phyloP scores from a whole-genome alignment of 2,888 invertebrate genomes.

The Kryphioiulus occultus region DNA sequence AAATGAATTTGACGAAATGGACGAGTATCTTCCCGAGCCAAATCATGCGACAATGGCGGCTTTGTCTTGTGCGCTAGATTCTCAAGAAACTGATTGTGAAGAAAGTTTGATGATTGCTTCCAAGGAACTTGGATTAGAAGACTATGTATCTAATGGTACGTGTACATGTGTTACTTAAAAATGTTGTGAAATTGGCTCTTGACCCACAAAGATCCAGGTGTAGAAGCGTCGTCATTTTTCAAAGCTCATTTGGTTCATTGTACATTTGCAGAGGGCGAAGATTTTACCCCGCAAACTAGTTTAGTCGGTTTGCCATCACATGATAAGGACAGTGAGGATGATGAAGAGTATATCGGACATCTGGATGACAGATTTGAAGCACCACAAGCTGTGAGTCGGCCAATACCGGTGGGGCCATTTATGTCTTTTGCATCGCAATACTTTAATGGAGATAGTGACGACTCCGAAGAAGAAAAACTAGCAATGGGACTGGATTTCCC shows the following conservation, averaged over 20 bases:
- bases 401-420: background rate
- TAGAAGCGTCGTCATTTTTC: background rate
- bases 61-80: slow-evolving; percentile 8
- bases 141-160: slow-evolving; percentile 48
- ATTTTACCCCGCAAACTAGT: slow-evolving; percentile 52
- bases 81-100: slow-evolving; percentile 29
- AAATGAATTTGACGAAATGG: slow-evolving; percentile 57
- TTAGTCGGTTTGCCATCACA: slow-evolving; percentile 54
- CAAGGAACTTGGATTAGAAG: slow-evolving; percentile 51
- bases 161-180: background rate
- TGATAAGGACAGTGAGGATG: slow-evolving; percentile 54
- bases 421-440: slow-evolving; percentile 55
- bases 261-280: slow-evolving; percentile 50
- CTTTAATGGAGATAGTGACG: slow-evolving; percentile 59
- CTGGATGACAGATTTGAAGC: background rate
- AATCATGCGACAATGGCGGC: slow-evolving; percentile 27
- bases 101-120: slow-evolving; percentile 45
- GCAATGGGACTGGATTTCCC: slow-evolving; percentile 12
- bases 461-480: slow-evolving; percentile 56
- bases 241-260: background rate
- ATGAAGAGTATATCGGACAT: slow-evolving; percentile 46
- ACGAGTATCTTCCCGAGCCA: slow-evolving; percentile 59
- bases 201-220: background rate
- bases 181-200: background rate
- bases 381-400: background rate